phyloP scores from a whole-genome alignment of 1,140 invertebrate genomes.

The Piezodorus guildinii region DNA sequence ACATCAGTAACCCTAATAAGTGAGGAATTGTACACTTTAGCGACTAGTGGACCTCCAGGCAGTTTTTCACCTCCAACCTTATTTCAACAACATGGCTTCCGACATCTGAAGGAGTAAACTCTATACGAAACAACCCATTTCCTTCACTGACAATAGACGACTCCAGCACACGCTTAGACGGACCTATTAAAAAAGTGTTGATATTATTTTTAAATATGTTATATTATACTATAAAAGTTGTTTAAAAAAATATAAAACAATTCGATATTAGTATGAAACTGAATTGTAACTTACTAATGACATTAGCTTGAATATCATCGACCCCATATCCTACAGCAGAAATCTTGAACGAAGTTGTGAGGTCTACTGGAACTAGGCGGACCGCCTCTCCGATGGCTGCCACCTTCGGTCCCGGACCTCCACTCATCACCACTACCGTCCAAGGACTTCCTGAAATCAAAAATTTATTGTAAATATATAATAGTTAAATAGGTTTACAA shows the following conservation, averaged over 20 bases:
- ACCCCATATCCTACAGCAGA: constrained; percentile 51
- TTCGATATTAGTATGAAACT: too few relatives aligned
- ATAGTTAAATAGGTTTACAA: neutral
- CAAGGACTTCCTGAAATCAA: constrained; percentile 69
- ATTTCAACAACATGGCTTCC: constrained; percentile 84
- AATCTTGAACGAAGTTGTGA: constrained; percentile 75
- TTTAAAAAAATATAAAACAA: neutral
- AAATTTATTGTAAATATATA: constrained; percentile 14
- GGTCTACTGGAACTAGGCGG: constrained; percentile 73
- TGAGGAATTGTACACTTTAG: constrained; percentile 86
- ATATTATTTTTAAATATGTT: too few relatives aligned
- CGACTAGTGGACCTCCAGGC: constrained; percentile 70
- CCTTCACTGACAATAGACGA: constrained; percentile 58
- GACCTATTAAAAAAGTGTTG: constrained; percentile 42
- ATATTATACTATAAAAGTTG: too few relatives aligned
- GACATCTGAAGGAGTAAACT: constrained; percentile 83
- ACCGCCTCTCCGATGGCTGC: constrained; percentile 72
- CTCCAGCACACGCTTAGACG: constrained; percentile 54
- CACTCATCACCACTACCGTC: constrained; percentile 68
- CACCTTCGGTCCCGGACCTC: constrained; percentile 48
- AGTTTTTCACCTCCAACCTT: constrained; percentile 74
- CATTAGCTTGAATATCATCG: constrained; percentile 44
- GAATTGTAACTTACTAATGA: constrained; percentile 35
- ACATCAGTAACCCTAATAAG: constrained; percentile 86
- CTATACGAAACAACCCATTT: constrained; percentile 69